These are phyloP conservation scores for Mormyrus lacerda DNA, from an alignment of 2,113 vertebrate species.

Conservation along the genomic window DNA sequence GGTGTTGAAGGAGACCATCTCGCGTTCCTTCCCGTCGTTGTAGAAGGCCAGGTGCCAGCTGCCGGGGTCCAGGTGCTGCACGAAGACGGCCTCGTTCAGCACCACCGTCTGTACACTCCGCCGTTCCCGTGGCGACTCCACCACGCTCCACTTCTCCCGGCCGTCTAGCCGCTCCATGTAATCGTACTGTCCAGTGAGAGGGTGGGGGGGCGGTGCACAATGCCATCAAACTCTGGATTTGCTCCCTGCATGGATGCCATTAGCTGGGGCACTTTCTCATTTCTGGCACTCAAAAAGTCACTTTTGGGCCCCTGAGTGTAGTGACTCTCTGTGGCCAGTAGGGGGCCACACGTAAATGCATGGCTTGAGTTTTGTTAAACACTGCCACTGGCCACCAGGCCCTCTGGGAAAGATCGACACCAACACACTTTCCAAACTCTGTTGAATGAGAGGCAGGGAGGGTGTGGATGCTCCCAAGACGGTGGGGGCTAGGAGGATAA, in stretches of 20 bases:
- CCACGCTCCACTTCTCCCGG: conserved; percentile 84
- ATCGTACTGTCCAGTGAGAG: conserved; percentile 63
- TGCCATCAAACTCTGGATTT: not conserved
- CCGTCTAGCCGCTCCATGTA: conserved; percentile 85
- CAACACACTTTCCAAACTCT: no score
- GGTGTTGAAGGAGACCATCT: conserved; percentile 76
- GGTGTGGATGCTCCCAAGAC: not conserved
- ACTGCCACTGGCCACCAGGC: not conserved
- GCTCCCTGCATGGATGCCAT: not conserved
- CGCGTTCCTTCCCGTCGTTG: conserved; percentile 80
- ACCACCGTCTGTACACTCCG: conserved; percentile 80
- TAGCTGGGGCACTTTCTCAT: not conserved
- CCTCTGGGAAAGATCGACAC: not conserved
- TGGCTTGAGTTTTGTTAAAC: not conserved
- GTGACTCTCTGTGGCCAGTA: not conserved
- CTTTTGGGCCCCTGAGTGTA: not conserved
- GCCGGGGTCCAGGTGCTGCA: conserved; percentile 76
- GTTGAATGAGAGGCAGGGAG: not conserved
- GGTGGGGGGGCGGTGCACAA: not conserved
- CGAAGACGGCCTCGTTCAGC: conserved; percentile 79
- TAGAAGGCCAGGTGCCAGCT: conserved; percentile 85
- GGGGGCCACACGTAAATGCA: not conserved
- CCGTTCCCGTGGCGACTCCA: conserved; percentile 73
- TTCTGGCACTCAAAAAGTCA: not conserved
- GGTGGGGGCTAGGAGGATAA: not conserved